phyloP scores from a whole-genome alignment of 2,797 vertebrate genomes.

The Micromesistius poutassou region DNA sequence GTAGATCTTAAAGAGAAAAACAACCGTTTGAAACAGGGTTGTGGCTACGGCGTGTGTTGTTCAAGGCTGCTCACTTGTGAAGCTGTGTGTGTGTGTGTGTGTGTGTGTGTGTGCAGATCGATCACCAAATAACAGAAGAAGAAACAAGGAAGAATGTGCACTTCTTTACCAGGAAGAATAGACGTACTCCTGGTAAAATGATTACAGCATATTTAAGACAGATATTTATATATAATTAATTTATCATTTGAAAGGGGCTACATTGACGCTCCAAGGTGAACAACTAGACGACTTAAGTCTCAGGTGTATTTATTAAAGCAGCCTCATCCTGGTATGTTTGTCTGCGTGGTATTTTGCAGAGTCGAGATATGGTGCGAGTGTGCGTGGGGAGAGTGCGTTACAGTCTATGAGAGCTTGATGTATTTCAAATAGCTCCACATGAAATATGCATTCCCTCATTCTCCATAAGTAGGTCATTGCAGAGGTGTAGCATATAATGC shows the following conservation, averaged over 20 bases:
- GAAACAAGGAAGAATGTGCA: neutral
- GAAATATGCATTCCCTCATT: neutral
- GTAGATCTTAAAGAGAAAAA: no score
- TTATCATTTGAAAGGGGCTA: neutral
- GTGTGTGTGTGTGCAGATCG: neutral
- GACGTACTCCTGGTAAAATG: neutral
- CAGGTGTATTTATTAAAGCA: neutral
- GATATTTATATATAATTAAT: no score
- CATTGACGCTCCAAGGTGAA: neutral
- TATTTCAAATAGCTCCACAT: conserved; percentile 34
- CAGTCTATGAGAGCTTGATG: conserved; percentile 34
- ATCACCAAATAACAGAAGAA: neutral
- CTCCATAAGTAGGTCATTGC: conserved; percentile 6
- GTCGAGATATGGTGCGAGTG: conserved; percentile 51
- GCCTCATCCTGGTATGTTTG: neutral
- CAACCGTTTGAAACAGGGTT: neutral
- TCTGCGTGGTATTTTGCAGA: conserved; percentile 13
- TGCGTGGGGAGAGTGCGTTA: conserved; percentile 56
- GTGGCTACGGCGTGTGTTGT: neutral
- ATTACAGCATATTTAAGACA: neutral
- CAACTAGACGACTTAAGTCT: neutral
- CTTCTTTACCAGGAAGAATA: no score
- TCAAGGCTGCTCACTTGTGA: neutral
- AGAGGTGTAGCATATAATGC: neutral
- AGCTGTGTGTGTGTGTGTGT: neutral